Conservation (phyloP, 2,888 invertebrate genomes). For the Parnassius orleans region DNA sequence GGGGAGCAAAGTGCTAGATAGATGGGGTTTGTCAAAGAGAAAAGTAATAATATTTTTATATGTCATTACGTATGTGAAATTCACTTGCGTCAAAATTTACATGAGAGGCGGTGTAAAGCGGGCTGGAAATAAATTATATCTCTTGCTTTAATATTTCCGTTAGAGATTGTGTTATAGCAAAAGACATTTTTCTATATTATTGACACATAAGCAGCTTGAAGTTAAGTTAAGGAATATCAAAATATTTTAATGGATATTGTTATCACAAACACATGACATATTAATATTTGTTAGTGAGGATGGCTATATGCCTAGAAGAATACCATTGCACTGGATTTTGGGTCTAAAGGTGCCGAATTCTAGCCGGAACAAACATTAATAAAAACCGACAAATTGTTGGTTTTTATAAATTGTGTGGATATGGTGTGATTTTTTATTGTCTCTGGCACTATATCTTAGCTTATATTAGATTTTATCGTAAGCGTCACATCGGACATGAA, state of each 20-base stretch:
- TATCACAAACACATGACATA: neutral
- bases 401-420: too few species aligned
- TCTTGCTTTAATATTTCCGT: slow-evolving; percentile 35
- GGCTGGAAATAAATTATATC: slow-evolving; percentile 42
- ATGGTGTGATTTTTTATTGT: too few species aligned
- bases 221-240: neutral
- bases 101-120: slow-evolving; percentile 38
- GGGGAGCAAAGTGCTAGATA: slow-evolving; percentile 60
- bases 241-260: neutral
- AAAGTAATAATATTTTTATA: slow-evolving; percentile 70
- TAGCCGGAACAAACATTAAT: too few species aligned
- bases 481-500: too few species aligned
- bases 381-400: too few species aligned
- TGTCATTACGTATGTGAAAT: slow-evolving; percentile 42
- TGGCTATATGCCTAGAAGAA: neutral
- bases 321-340: neutral
- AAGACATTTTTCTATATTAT: too few species aligned
- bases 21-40: slow-evolving; percentile 64
- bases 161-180: slow-evolving; percentile 20
- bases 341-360: too few species aligned
- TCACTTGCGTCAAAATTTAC: slow-evolving; percentile 38
- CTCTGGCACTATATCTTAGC: too few species aligned
- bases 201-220: neutral
- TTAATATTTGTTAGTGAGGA: neutral
- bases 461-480: too few species aligned